Percentiles rank a stretch among this genome's conserved stretches.
Conservation (phyloP, 2,888 invertebrate species). For the Pseudococcus viburni region DNA sequence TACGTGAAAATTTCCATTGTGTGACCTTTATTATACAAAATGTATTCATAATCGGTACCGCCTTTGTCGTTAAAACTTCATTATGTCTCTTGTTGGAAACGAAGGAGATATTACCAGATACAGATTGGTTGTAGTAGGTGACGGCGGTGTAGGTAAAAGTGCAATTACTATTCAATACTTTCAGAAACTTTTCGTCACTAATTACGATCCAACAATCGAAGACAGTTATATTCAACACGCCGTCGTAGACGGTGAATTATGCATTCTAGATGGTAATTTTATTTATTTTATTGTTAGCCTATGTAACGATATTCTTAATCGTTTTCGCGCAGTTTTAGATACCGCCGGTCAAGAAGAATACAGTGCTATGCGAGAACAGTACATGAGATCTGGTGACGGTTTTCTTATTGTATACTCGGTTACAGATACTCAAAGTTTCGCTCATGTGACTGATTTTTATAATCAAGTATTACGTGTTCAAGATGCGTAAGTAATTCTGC, state of each 20-base stretch:
- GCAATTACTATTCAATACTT: conserved; percentile 98
- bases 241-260: conserved; percentile 93
- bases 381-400: conserved; percentile 94
- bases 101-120: conserved; percentile 73
- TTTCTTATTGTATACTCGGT: conserved; percentile 94
- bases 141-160: conserved; percentile 95
- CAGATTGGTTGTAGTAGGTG: conserved; percentile 93
- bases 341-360: conserved; percentile 97
- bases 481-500: conserved; percentile 75
- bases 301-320: neutral
- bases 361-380: conserved; percentile 94
- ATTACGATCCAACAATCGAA: conserved; percentile 96
- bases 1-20: neutral
- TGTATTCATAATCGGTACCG: neutral
- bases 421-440: conserved; percentile 91
- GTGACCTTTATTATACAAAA: neutral
- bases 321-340: conserved; percentile 81
- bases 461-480: conserved; percentile 92
- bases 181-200: conserved; percentile 93
- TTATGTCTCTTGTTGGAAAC: conserved; percentile 62
- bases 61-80: neutral
- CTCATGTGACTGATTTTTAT: conserved; percentile 89
- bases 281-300: neutral
- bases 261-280: conserved; percentile 85
- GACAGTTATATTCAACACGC: conserved; percentile 96